Evolutionary conservation across 2,888 invertebrate species (phyloP).

Genomic region (Agonopterix subpropinquella): DNA sequence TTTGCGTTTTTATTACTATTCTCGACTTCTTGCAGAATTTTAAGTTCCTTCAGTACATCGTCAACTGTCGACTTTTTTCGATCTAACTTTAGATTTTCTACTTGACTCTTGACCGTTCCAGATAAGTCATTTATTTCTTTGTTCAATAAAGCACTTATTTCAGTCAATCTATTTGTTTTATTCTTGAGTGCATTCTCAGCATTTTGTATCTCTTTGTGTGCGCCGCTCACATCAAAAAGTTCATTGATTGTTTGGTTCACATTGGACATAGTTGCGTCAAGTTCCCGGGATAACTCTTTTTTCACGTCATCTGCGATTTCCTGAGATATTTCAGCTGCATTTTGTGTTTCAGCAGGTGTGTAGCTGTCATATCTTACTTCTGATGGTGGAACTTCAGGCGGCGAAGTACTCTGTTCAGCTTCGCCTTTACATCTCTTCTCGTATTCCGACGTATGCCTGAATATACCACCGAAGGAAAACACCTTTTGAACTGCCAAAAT

Average conservation of each 20-base stretch:
- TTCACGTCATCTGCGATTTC: conserved; percentile 5
- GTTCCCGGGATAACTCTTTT: conserved; percentile 12
- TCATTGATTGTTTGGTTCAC: conserved; percentile 23
- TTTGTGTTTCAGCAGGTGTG: background rate
- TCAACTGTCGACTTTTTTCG: conserved; percentile 26
- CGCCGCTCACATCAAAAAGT: conserved; percentile 19
- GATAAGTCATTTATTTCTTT: conserved; percentile 41
- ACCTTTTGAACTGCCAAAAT: conserved; percentile 50
- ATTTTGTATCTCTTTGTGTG: conserved; percentile 20
- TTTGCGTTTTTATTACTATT: conserved; percentile 26
- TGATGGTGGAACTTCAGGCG: background rate
- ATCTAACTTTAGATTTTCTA: conserved; percentile 4
- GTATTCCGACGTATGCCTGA: conserved; percentile 21
- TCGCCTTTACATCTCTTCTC: conserved; percentile 17
- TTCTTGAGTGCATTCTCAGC: conserved; percentile 28
- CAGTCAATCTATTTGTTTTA: conserved; percentile 34
- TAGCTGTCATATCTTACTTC: background rate
- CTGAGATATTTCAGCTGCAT: background rate
- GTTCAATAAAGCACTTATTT: conserved; percentile 35
- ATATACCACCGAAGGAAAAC: conserved; percentile 25
- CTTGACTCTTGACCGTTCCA: conserved; percentile 21
- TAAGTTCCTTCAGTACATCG: conserved; percentile 34
- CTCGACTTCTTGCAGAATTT: conserved; percentile 35
- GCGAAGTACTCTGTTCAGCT: background rate
- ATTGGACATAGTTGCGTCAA: conserved; percentile 20